phyloP scores from a whole-genome alignment of 2,113 vertebrate species.

The Pygoscelis antarcticus region DNA sequence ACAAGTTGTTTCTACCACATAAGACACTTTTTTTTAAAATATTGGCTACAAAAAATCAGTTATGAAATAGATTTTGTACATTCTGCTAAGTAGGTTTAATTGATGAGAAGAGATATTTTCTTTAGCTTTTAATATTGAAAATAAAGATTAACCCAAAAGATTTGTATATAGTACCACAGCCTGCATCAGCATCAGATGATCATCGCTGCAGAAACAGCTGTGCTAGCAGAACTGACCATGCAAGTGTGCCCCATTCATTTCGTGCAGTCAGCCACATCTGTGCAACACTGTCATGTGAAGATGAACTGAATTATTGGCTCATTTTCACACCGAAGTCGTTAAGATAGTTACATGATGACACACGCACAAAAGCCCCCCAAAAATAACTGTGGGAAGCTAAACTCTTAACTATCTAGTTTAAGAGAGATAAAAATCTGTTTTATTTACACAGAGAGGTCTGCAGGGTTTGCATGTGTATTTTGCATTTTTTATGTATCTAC shows the following conservation, averaged over 20 bases:
- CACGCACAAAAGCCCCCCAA: not conserved
- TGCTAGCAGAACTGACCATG: not conserved
- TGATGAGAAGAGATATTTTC: not conserved
- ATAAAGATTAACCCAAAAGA: not conserved
- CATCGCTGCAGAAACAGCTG: not conserved
- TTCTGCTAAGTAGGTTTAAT: not conserved
- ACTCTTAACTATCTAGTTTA: not conserved
- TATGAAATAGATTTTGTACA: not conserved
- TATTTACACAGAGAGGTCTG: not conserved
- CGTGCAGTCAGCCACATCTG: not conserved
- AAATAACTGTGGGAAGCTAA: not conserved
- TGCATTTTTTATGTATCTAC: not conserved
- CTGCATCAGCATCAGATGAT: not conserved
- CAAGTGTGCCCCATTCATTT: not conserved
- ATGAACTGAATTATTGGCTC: not conserved
- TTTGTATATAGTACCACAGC: too few species aligned
- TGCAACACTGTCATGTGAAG: not conserved
- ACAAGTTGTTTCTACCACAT: not conserved
- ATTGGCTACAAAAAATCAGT: not conserved
- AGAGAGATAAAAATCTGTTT: not conserved
- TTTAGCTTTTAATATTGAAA: not conserved
- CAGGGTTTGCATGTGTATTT: too few species aligned
- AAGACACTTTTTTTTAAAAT: not conserved
- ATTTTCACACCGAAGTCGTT: not conserved
- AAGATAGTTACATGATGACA: not conserved